Percentiles rank a stretch among this genome's conserved stretches.
phyloP scores from a whole-genome alignment of 2,888 invertebrate species.

The Drosophila diplacantha region DNA sequence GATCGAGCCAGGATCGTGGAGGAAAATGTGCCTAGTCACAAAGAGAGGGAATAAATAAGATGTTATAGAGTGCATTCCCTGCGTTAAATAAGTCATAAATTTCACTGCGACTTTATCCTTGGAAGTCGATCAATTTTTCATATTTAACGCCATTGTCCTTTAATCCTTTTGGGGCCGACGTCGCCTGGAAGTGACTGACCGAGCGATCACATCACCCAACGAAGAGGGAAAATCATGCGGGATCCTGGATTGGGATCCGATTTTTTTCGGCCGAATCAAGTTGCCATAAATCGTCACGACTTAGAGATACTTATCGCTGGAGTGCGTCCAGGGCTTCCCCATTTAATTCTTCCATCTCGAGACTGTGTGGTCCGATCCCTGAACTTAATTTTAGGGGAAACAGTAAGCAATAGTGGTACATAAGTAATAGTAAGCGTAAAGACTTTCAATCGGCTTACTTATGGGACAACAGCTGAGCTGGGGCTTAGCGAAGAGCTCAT shows the following conservation, averaged over 20 bases:
- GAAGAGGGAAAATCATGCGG: slow-evolving; percentile 53
- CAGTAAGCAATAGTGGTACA: neutral
- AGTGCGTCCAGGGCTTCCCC: slow-evolving; percentile 11
- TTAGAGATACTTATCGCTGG: slow-evolving; percentile 55
- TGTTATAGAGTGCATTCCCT: slow-evolving; percentile 17
- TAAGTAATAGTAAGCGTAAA: slow-evolving; percentile 7
- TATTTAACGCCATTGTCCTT: slow-evolving; percentile 65
- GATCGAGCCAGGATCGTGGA: slow-evolving; percentile 35
- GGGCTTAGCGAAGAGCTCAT: slow-evolving; percentile 4
- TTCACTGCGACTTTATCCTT: slow-evolving; percentile 70
- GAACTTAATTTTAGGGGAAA: neutral
- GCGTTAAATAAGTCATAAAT: slow-evolving; percentile 71
- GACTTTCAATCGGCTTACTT: slow-evolving; percentile 22
- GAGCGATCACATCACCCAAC: slow-evolving; percentile 3
- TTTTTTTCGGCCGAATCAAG: slow-evolving; percentile 53
- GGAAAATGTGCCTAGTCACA: slow-evolving; percentile 65
- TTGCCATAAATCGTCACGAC: slow-evolving; percentile 59
- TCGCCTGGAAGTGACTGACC: slow-evolving; percentile 2
- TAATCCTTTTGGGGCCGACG: slow-evolving; percentile 54
- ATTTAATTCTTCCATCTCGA: neutral
- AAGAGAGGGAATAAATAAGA: slow-evolving; percentile 5
- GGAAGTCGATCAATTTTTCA: slow-evolving; percentile 59
- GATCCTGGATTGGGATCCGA: slow-evolving; percentile 12
- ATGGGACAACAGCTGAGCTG: slow-evolving; percentile 5
- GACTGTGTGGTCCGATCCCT: slow-evolving; percentile 24